Conservation (phyloP, 2,113 vertebrate genomes). For the Eublepharis macularius region DNA sequence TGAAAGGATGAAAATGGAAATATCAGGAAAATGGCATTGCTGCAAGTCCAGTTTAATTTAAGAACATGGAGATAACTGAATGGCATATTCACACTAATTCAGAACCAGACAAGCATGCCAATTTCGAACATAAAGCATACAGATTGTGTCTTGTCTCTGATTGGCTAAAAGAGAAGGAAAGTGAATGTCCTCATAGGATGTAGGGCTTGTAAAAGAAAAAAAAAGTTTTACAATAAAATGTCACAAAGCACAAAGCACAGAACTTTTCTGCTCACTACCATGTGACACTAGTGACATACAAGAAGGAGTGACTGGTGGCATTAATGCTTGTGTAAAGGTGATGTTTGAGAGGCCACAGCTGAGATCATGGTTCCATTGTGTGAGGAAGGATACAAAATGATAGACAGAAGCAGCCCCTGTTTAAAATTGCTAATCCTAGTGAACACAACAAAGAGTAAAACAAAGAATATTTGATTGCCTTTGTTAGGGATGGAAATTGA, state of each 20-base stretch:
- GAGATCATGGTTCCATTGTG: not conserved
- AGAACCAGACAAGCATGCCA: conserved; percentile 46
- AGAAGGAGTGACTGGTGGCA: not conserved
- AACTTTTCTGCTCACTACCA: not conserved
- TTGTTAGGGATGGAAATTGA: not conserved
- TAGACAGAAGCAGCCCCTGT: not conserved
- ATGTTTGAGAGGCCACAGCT: not conserved
- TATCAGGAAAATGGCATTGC: conserved; percentile 64
- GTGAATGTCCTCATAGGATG: conserved; percentile 32
- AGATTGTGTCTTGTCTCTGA: conserved; percentile 60
- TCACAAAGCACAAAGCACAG: not conserved
- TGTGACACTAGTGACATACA: not conserved
- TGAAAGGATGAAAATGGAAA: conserved; percentile 62
- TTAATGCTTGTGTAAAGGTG: not conserved
- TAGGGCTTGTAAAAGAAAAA: conserved; percentile 42
- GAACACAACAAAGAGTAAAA: not conserved
- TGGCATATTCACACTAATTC: conserved; percentile 53
- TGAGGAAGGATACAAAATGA: not conserved
- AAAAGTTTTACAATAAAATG: conserved; percentile 36
- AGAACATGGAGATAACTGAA: conserved; percentile 64
- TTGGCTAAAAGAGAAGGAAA: conserved; percentile 47
- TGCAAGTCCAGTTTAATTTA: conserved; percentile 58
- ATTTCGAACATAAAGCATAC: conserved; percentile 53
- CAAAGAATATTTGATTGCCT: not conserved
- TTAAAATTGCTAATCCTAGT: not conserved